Evolutionary conservation across 1,140 invertebrate species (phyloP).

Genomic region (Heliconius himera): DNA sequence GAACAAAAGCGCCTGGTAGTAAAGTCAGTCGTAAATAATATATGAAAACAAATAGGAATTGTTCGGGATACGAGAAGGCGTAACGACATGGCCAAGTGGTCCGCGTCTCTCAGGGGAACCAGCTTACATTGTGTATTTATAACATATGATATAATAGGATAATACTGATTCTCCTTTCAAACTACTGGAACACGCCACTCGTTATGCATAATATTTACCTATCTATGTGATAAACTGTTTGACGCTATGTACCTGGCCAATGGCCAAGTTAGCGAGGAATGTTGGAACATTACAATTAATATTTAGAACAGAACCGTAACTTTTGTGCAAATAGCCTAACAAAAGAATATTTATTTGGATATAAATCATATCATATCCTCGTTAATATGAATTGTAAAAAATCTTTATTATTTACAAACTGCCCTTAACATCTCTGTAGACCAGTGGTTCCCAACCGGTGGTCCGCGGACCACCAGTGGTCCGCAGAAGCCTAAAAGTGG

Average conservation of each 20-base stretch:
- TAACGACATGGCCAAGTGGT: constrained; percentile 38
- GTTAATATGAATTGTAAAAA: no score
- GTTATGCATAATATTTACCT: constrained; percentile 11
- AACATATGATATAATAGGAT: constrained; percentile 34
- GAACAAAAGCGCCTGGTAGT: constrained; percentile 14
- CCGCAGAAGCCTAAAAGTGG: no score
- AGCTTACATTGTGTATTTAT: constrained; percentile 39
- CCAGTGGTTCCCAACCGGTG: no score
- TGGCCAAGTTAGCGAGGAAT: constrained; percentile 9
- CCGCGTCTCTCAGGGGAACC: constrained; percentile 32
- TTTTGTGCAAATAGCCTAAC: not conserved
- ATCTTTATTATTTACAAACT: no score
- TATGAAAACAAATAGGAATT: constrained; percentile 43
- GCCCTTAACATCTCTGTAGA: no score
- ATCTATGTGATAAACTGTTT: not conserved
- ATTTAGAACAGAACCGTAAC: not conserved
- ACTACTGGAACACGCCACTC: not conserved
- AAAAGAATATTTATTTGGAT: not conserved
- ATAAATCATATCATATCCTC: not conserved
- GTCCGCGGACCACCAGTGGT: no score
- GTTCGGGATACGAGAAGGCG: constrained; percentile 29
- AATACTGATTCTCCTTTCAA: not conserved
- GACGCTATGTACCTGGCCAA: not conserved
- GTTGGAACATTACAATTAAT: not conserved
- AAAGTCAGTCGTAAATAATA: constrained; percentile 41